Evolutionary conservation across 2,797 vertebrate species (phyloP).

Genomic region (Acipenser ruthenus): DNA sequence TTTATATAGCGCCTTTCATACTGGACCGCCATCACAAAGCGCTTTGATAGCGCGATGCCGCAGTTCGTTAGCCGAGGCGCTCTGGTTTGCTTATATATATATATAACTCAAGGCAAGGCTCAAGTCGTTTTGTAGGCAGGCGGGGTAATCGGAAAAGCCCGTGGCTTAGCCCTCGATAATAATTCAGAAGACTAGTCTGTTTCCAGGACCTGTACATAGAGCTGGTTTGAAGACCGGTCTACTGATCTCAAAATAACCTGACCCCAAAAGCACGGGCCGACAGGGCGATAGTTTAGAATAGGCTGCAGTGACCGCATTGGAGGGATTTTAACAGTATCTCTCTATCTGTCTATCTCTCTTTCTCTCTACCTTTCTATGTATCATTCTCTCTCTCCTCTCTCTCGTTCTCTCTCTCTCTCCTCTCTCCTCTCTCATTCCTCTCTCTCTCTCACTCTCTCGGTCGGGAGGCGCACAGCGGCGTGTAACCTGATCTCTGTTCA

Average conservation of each 20-base stretch:
- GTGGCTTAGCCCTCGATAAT: too few relatives aligned
- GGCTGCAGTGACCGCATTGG: background rate
- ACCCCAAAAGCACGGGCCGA: background rate
- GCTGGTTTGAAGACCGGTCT: background rate
- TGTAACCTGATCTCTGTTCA: background rate
- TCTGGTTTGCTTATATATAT: background rate
- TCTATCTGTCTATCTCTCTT: background rate
- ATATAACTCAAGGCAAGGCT: background rate
- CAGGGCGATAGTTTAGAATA: background rate
- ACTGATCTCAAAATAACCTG: background rate
- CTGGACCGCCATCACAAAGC: too few relatives aligned
- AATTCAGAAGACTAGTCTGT: background rate
- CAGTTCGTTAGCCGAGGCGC: too few relatives aligned
- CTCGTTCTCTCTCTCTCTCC: background rate
- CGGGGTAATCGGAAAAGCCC: too few relatives aligned
- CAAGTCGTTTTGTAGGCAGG: too few relatives aligned
- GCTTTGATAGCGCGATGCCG: too few relatives aligned
- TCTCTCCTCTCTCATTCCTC: background rate
- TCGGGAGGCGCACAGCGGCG: background rate
- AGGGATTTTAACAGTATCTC: background rate
- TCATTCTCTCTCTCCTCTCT: background rate
- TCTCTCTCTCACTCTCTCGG: background rate
- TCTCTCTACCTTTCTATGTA: background rate
- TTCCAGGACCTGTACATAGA: background rate
- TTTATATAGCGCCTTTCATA: too few relatives aligned